Evolutionary conservation across 1,140 invertebrate genomes (phyloP).

Genomic region (Zaprionus camerounensis): DNA sequence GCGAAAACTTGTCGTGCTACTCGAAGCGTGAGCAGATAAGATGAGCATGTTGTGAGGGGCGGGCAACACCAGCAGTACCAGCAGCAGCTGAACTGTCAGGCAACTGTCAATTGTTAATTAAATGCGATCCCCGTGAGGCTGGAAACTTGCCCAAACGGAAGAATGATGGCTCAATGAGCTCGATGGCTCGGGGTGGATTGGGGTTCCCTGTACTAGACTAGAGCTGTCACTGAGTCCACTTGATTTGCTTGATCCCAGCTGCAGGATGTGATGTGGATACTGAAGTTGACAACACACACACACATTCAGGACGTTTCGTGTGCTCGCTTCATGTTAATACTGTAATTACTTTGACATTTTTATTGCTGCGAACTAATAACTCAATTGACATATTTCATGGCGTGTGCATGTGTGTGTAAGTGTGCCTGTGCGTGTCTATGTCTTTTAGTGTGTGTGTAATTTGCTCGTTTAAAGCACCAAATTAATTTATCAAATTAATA

Average conservation of each 20-base stretch:
- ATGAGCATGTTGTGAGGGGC: conserved; percentile 43
- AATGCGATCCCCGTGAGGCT: conserved; percentile 45
- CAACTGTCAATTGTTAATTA: conserved; percentile 77
- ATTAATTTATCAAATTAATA: conserved; percentile 3
- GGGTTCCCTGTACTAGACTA: conserved; percentile 9
- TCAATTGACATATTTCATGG: conserved; percentile 64
- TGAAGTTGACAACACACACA: not conserved
- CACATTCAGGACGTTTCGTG: conserved; percentile 22
- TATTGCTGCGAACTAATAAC: conserved; percentile 71
- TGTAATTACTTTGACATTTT: conserved; percentile 70
- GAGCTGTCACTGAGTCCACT: conserved; percentile 54
- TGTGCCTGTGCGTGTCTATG: conserved; percentile 6
- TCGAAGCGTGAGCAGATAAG: conserved; percentile 50
- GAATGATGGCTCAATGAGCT: not conserved
- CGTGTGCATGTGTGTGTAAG: not conserved
- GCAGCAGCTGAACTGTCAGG: conserved; percentile 41
- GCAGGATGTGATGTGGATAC: not conserved
- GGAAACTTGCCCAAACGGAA: not conserved
- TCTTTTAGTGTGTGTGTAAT: conserved; percentile 23
- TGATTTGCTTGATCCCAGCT: conserved; percentile 58
- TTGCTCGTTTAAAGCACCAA: not conserved
- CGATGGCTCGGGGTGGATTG: not conserved
- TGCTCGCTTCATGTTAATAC: conserved; percentile 61
- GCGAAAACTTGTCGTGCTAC: conserved; percentile 23
- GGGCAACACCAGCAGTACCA: not conserved